These are phyloP conservation scores for Meiosimyza platycephala DNA, from an alignment of 2,888 invertebrate genomes.

Conservation along the genomic window DNA sequence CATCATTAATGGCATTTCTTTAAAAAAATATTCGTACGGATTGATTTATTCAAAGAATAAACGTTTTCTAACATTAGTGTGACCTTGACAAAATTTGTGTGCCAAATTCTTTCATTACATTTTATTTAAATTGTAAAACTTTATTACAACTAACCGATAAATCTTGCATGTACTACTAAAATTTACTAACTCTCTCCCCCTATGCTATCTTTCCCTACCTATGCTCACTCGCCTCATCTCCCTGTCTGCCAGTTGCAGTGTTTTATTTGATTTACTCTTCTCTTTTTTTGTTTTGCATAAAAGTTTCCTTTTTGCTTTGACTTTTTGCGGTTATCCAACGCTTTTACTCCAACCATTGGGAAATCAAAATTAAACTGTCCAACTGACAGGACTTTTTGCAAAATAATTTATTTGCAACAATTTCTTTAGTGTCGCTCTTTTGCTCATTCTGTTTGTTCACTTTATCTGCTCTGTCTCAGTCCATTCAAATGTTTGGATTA, in stretches of 20 bases:
- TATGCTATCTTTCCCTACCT: background rate
- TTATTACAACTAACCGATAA: too few relatives aligned
- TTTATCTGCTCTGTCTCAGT: too few relatives aligned
- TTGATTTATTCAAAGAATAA: too few relatives aligned
- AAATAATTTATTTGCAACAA: conserved; percentile 33
- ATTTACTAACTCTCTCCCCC: too few relatives aligned
- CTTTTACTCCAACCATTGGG: conserved; percentile 24
- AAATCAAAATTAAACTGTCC: conserved; percentile 37
- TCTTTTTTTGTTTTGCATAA: background rate
- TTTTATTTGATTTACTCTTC: background rate
- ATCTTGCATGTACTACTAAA: too few relatives aligned
- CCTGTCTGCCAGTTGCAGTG: background rate
- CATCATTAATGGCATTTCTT: too few relatives aligned
- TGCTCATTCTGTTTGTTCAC: background rate
- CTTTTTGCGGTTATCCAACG: conserved; percentile 30
- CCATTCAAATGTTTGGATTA: too few relatives aligned
- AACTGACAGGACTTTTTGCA: conserved; percentile 29
- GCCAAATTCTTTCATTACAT: too few relatives aligned
- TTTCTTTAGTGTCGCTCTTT: background rate
- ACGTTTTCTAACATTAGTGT: too few relatives aligned
- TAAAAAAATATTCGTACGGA: too few relatives aligned
- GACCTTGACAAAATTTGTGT: too few relatives aligned
- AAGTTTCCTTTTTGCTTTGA: conserved; percentile 13
- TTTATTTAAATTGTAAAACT: too few relatives aligned
- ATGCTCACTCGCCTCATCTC: background rate